A percentile compares a stretch with the other conserved stretches of the same genome.
phyloP scores from a whole-genome alignment of 2,113 vertebrate species.

The Megalops atlanticus region DNA sequence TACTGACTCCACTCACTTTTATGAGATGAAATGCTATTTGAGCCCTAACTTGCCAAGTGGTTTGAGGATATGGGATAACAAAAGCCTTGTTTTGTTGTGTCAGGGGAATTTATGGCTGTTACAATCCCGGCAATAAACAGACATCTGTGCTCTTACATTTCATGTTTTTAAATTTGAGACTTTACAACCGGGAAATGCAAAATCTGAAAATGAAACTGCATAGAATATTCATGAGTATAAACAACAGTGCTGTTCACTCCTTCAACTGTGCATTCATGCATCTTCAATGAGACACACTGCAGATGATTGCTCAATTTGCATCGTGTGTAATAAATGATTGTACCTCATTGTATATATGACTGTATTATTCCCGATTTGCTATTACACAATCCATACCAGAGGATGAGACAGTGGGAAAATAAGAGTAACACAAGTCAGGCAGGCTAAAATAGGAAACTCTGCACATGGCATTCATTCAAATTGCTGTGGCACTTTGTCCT shows the following conservation, averaged over 20 bases:
- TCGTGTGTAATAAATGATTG: conserved; percentile 43
- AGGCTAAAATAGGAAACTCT: neutral
- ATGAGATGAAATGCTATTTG: neutral
- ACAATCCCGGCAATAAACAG: conserved; percentile 14
- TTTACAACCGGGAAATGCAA: conserved; percentile 1
- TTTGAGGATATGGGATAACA: conserved; percentile 6
- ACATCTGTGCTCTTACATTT: conserved; percentile 17
- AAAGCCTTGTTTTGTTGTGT: neutral
- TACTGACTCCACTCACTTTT: neutral
- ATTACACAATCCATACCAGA: conserved; percentile 39
- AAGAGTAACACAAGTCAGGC: too few species aligned
- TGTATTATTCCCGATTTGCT: conserved; percentile 59
- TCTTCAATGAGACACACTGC: conserved; percentile 31
- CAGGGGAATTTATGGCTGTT: conserved; percentile 25
- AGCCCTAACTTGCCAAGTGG: neutral
- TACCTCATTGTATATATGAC: conserved; percentile 40
- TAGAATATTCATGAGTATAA: conserved; percentile 48
- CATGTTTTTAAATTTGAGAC: conserved; percentile 36
- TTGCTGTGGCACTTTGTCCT: neutral
- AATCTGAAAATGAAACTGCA: conserved; percentile 40
- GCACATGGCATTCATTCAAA: neutral
- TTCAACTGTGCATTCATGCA: conserved; percentile 22
- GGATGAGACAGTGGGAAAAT: neutral
- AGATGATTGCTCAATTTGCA: conserved; percentile 37
- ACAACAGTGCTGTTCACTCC: conserved; percentile 33